Percentiles rank a stretch among this genome's conserved stretches.
Evolutionary conservation across 2,888 invertebrate genomes (phyloP).

Genomic region (Spodoptera littoralis): DNA sequence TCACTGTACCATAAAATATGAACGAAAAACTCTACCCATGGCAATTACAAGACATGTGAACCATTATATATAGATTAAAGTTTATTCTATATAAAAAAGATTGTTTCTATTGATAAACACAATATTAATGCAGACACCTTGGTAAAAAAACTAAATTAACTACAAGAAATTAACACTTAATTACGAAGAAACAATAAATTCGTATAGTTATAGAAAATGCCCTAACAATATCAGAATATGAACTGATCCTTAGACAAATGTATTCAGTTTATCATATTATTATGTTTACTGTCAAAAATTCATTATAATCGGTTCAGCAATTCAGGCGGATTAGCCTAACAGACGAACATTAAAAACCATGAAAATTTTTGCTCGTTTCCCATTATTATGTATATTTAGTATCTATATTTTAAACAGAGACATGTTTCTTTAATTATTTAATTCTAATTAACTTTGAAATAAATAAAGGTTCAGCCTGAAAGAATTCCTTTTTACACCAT

Average conservation of each 20-base stretch:
- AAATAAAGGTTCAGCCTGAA: slow-evolving; percentile 9
- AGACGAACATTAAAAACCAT: background rate
- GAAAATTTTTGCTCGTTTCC: too few species aligned
- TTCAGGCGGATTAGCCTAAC: slow-evolving; percentile 2
- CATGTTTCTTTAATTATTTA: too few species aligned
- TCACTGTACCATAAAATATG: slow-evolving; percentile 84
- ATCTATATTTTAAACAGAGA: too few species aligned
- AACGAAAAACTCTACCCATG: slow-evolving; percentile 78
- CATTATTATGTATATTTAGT: too few species aligned
- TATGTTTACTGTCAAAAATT: background rate
- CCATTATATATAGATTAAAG: slow-evolving; percentile 87
- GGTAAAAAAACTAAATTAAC: slow-evolving; percentile 35
- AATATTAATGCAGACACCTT: slow-evolving; percentile 40
- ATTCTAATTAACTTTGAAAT: background rate
- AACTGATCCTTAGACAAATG: too few species aligned
- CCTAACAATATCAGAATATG: too few species aligned
- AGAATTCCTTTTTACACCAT: slow-evolving; percentile 26
- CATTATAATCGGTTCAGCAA: too few species aligned
- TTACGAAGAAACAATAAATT: too few species aligned
- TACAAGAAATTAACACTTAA: slow-evolving; percentile 19
- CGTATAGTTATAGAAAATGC: too few species aligned
- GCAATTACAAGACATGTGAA: slow-evolving; percentile 87
- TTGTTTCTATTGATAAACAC: slow-evolving; percentile 73
- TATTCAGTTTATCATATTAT: background rate
- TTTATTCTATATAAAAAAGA: slow-evolving; percentile 76